Evolutionary conservation across 2,888 invertebrate genomes (phyloP).

Genomic region (Therioaphis trifolii): DNA sequence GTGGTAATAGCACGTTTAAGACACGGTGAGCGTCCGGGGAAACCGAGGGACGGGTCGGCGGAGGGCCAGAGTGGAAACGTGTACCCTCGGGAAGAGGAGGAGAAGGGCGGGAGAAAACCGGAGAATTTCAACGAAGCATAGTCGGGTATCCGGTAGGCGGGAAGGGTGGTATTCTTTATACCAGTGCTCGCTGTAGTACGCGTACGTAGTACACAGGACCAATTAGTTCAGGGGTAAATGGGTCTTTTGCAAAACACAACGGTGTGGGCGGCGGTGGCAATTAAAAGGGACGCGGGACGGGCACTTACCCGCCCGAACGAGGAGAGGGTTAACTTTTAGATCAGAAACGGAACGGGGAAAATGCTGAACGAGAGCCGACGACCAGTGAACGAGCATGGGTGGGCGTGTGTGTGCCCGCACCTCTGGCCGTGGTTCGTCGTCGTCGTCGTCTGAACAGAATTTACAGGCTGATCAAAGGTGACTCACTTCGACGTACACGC

Average conservation of each 20-base stretch:
- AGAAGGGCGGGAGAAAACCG: too few species aligned
- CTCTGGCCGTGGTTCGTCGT: background rate
- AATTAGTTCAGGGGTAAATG: conserved; percentile 55
- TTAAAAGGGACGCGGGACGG: conserved; percentile 18
- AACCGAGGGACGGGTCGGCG: background rate
- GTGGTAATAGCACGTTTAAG: background rate
- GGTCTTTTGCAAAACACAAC: conserved; percentile 47
- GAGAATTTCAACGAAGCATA: too few species aligned
- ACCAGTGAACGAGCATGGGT: too few species aligned
- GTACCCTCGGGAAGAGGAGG: too few species aligned
- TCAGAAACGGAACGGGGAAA: too few species aligned
- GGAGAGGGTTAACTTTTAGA: too few species aligned
- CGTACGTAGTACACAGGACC: background rate
- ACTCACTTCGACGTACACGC: conserved; percentile 21
- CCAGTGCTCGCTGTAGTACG: background rate
- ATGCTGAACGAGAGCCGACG: background rate
- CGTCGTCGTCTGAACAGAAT: conserved; percentile 36
- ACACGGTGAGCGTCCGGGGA: background rate
- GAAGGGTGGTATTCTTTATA: conserved; percentile 27
- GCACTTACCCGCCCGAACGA: too few species aligned
- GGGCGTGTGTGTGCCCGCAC: background rate
- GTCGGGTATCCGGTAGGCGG: background rate
- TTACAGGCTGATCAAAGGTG: conserved; percentile 41
- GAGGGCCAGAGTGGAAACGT: background rate
- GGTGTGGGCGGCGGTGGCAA: too few species aligned